Base-by-base conservation (phyloP, 1,140 invertebrate genomes). In the Eumeta japonica region DNA sequence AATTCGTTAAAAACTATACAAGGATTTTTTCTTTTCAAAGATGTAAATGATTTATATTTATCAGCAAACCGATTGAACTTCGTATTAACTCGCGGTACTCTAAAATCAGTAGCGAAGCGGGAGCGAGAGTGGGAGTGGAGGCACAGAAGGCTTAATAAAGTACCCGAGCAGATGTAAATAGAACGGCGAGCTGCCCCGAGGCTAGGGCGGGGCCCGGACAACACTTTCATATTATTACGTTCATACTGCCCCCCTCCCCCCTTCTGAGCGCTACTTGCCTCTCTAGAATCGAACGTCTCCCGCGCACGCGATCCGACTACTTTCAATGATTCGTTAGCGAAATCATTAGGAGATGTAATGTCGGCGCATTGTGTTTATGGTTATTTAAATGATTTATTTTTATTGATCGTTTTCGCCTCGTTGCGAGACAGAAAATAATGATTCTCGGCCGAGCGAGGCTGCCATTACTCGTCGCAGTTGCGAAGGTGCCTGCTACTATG, bases 351-450 rank as follows among this genome's bases (percentile, higher is more conserved):
- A 73, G 66, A 71, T 68, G 66, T 72, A 74, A 74, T 74, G 60
- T 62, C 57, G 57, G 55, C 55, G 62, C 58, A 71, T 73, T 71
- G 70, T 74, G 65, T 74, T 74, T 74, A 71, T 71, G 59, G 62
- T 70, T 70, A 74, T 74, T 71, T 68, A 71, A 74, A 74, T 74
- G 70, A 74, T 74, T 71, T 74, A 71, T 74, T 74, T 74, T 74
- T 74, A 74, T 74, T 74, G 66, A 74, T 74, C 67, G 66, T 71
- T 71, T 74, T 74, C 62, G 68, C 64, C 68, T 74, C 70, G 68
- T 64, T 67, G 56, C 64, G 36, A 67, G 68, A 74, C 68, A 67
- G 64, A 67, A 71, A 74, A 71, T 74, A 74, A 74, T 74, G 66
- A 67, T 66, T 53, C 54, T 34, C 48, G 62, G 51, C 59, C 58